Base-by-base conservation (phyloP, 2,113 vertebrate species). In the Morone chrysops region DNA sequence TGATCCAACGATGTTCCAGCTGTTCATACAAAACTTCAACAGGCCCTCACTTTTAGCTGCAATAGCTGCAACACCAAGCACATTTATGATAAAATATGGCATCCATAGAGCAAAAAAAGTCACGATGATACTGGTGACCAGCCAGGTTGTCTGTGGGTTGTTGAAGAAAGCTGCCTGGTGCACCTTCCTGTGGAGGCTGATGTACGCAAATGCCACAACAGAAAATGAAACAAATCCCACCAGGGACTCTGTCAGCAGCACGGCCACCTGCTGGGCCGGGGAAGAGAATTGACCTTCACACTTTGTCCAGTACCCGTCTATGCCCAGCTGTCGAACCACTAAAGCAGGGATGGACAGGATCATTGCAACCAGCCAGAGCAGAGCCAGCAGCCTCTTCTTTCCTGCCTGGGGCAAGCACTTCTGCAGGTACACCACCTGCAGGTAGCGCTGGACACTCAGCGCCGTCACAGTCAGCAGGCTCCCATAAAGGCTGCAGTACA, bases 361-460 rank as follows among this genome's bases (percentile, higher is more conserved):
- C 70, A 79, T 65, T 0, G 51, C 56, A 18, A 50, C 43, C 53
- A 88, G 22, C 81, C 83, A 89, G 56, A 89, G 9, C 1, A 85
- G 69, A 78, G 16, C 13, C 70, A 84, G 45, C 62, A 88, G 47
- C 57, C 51, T 65, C 20, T 0, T 63, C 11, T 9, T 18, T 16
- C 8, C 57, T 6, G 0, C 9, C 6, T n/a, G 57, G 40, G 57
- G 8, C 5, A 86, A 78, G 12, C 3, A 43, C 1, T 0, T 73
- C 14, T 86, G 68, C 53, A 38, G 59, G 11, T 65, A 2, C 7
- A 86, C 69, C 71, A 89, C 81, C 65, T 72, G 71, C 2, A 89
- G 20, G 78, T 80, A 89, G 20, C 83, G 83, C 56, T 84, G 85
- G 13, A 90, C 6, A 10, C 87, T 82, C 18, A 90, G 75, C 1